Evolutionary conservation across 2,888 invertebrate species (phyloP).

Genomic region (Drosophila macrospina): DNA sequence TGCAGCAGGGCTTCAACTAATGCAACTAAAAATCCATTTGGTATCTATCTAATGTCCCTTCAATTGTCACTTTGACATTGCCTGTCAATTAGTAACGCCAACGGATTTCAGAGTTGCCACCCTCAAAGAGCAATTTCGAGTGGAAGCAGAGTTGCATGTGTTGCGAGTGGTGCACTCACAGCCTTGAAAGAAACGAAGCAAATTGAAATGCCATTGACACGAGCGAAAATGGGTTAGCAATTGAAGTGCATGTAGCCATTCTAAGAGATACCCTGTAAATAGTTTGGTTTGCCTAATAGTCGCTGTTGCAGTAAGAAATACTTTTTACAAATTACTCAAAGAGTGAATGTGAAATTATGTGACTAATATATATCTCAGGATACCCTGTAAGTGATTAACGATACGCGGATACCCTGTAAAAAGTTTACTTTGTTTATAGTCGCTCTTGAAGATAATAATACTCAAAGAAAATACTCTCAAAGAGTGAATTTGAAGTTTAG

Average conservation of each 20-base stretch:
- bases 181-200: constrained; percentile 33
- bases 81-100: constrained; percentile 39
- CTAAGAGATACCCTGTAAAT: constrained; percentile 5
- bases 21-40: not conserved
- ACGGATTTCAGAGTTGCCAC: constrained; percentile 6
- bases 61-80: constrained; percentile 1
- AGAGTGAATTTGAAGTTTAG: too few species aligned
- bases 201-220: constrained; percentile 60
- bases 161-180: constrained; percentile 8
- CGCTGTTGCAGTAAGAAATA: too few species aligned
- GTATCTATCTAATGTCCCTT: not conserved
- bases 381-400: not conserved
- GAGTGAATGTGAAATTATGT: too few species aligned
- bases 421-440: too few species aligned
- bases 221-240: not conserved
- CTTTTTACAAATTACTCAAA: too few species aligned
- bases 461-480: too few species aligned
- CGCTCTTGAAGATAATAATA: too few species aligned
- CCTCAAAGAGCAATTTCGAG: not conserved
- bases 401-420: not conserved
- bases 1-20: not conserved
- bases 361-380: too few species aligned
- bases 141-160: constrained; percentile 13
- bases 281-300: too few species aligned
- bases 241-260: not conserved